Evolutionary conservation across 1,140 invertebrate genomes (phyloP).

Genomic region (Drosophila ananassae): DNA sequence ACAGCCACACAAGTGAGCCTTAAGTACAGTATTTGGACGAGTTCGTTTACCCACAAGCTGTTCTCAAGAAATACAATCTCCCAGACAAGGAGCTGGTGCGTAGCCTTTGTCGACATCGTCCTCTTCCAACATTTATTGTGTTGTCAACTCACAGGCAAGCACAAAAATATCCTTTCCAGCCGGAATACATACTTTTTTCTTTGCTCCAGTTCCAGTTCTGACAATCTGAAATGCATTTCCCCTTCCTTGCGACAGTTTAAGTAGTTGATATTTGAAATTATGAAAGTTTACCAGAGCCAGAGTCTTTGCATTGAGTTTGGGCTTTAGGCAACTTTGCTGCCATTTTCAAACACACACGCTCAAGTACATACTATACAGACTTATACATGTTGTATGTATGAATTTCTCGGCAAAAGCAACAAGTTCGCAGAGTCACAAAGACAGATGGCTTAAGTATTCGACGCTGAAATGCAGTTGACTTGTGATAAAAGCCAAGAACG

Average conservation of each 20-base stretch:
- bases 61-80: constrained; percentile 4
- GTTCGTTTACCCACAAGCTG: constrained; percentile 29
- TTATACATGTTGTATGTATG: constrained; percentile 1
- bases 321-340: constrained; percentile 44
- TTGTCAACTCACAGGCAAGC: constrained; percentile 31
- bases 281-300: constrained; percentile 55
- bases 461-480: constrained; percentile 57
- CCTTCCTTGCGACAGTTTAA: constrained; percentile 67
- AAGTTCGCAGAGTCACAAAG: constrained; percentile 30
- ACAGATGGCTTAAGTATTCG: constrained; percentile 55
- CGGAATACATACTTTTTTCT: constrained; percentile 10
- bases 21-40: constrained; percentile 29
- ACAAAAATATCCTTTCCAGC: constrained; percentile 19
- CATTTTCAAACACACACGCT: constrained; percentile 8
- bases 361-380: constrained; percentile 2
- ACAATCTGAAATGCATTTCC: constrained; percentile 50
- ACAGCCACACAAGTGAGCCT: constrained; percentile 24
- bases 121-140: constrained; percentile 33
- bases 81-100: constrained; percentile 18
- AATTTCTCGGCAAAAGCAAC: constrained; percentile 2
- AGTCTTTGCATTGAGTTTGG: constrained; percentile 44
- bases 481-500: constrained; percentile 61
- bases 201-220: constrained; percentile 7
- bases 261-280: constrained; percentile 77
- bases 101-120: constrained; percentile 30